Evolutionary conservation across 1,140 invertebrate genomes (phyloP).

Genomic region (Drosophila ironensis): DNA sequence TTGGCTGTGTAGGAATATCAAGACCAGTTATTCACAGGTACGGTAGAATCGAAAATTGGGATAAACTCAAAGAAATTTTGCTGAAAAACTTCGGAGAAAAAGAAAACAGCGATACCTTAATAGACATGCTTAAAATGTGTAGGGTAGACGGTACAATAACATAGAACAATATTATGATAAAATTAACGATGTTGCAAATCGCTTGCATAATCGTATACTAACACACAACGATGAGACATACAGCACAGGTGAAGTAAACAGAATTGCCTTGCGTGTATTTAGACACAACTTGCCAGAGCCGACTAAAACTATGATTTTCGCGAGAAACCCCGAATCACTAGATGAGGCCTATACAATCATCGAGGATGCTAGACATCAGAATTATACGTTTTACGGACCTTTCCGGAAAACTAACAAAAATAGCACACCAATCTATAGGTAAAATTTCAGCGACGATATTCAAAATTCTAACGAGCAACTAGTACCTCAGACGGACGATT

Average conservation of each 20-base stretch:
- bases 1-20: too few relatives aligned
- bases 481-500: too few relatives aligned
- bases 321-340: background rate
- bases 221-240: background rate
- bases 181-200: too few relatives aligned
- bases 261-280: too few relatives aligned
- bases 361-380: background rate
- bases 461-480: conserved; percentile 2
- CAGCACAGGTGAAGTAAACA: too few relatives aligned
- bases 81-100: background rate
- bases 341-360: background rate
- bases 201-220: background rate
- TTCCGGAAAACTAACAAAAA: conserved; percentile 4
- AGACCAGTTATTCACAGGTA: background rate
- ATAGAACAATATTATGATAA: too few relatives aligned
- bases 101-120: background rate
- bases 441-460: conserved; percentile 1
- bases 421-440: conserved; percentile 1
- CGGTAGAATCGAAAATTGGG: background rate
- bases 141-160: background rate
- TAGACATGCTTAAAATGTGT: background rate
- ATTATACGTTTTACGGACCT: background rate
- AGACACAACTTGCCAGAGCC: background rate
- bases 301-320: background rate
- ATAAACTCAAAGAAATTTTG: too few relatives aligned